Evolutionary conservation across 2,113 vertebrate species (phyloP), one percentile per base, ranked within the genome.

Genomic region (Pollimyrus isidori): DNA sequence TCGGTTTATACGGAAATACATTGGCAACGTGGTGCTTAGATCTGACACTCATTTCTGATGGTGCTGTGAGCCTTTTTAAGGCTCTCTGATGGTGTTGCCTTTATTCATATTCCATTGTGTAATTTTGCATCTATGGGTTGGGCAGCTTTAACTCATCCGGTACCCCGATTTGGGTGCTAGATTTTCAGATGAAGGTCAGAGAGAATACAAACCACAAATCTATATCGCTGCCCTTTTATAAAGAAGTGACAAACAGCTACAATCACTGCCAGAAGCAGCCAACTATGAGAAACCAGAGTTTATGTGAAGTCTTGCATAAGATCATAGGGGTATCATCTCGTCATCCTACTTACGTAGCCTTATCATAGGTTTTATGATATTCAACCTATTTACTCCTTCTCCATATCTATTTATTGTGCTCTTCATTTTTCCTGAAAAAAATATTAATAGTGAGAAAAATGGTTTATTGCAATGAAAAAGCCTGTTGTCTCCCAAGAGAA

Each of bases 381-480:
- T 10, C 87, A 62, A 10, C 9, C 35, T 56, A 87, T 46, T 19
- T 45, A 26, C 10, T 30, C 2, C 35, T 30, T 46, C 53, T 10
- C 9, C 49, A 30, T n/a, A 45, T 23, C 7, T 65, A 4, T 5
- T 52, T 13, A 52, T 52, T 15, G 2, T 65, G 53, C 39, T 45
- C 53, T 62, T 49, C 3, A 2, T 86, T 52, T 50, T 86, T 87
- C 87, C 26, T 49, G 17, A 19, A 42, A 42, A 58, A 10, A 30
- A 23, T 85, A 49, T 58, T 89, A 65, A 58, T 85, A 80, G 65
- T 53, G 11, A 76, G 49, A 87, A 87, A 87, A 87, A 90, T 87
- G 73, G 21, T 48, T 58, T 82, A 26, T 82, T 62, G 50, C 89
- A 35, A 52, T 46, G 46, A 87, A 48, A 53, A 19, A 82, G 49